Evolutionary conservation across 2,797 vertebrate genomes (phyloP), one percentile per base, ranked within the genome.

Genomic region (Emydoidea blandingii): DNA sequence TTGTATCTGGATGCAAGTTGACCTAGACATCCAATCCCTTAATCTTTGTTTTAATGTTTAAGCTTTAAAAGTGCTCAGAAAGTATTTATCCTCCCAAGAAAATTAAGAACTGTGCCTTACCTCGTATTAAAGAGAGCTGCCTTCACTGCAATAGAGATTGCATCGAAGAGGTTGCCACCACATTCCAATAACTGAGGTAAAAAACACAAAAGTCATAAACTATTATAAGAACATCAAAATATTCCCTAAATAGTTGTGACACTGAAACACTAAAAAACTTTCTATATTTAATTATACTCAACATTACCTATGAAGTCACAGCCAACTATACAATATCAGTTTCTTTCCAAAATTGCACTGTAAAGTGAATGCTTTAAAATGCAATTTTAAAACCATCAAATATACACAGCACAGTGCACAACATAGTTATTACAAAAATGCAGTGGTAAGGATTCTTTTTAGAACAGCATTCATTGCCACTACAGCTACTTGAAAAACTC

Each of bases 91-190:
- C 44, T 47, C 85, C 68, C 50, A 62, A 31, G 19, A 49, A 72
- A 92, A 96, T 92, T 34, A 41, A 94, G 83, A 92, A 54, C 44
- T 87, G 56, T 90, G 81, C 21, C 98, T 98, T 97, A 99, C 99
- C 99, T 99, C 79, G 99, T 99, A 97, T 99, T 99, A 96, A 99
- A 99, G 78, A 99, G 99, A 41, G 99, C 99, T 41, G 99, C 99
- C 97, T 99, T 99, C 92, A 99, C 99, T 34, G 99, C 99, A 5
- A 99, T 74, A 21, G 99, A 99, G 91, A 99, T 99, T 62, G 99
- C 99, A 81, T 99, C 99, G 74, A 99, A 99, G 94, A 99, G 97
- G 97, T 99, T 99, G 89, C 99, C 99, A 79, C 99, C 99, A 97
- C 99, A 99, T 94, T 99, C 99, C 94, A 99, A 91, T 62, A 99